A percentile compares a stretch with the other conserved stretches of the same genome.
Conservation (phyloP, 2,888 invertebrate genomes). For the Cotesia congregata region DNA sequence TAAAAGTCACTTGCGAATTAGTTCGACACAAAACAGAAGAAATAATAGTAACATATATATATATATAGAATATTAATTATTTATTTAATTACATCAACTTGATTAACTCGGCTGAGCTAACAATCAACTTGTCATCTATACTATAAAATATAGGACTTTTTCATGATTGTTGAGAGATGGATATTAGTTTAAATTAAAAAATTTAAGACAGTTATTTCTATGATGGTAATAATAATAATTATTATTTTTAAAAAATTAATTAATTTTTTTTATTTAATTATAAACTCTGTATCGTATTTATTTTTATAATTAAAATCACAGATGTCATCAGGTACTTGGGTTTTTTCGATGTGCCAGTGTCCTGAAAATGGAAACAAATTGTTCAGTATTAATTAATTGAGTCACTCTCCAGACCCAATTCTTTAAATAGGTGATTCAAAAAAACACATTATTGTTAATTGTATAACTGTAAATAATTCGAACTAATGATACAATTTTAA, state of each 20-base stretch:
- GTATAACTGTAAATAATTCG: neutral
- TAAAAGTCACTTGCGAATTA: too few species aligned
- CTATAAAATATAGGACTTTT: conserved; percentile 1
- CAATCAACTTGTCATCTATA: neutral
- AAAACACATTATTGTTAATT: neutral
- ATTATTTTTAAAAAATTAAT: conserved; percentile 19
- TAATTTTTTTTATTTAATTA: conserved; percentile 37
- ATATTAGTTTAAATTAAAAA: conserved; percentile 2
- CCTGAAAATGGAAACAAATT: conserved; percentile 60
- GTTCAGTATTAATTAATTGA: conserved; percentile 35
- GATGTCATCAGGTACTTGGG: conserved; percentile 63
- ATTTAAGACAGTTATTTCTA: neutral
- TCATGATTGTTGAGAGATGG: conserved; percentile 1
- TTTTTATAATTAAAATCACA: conserved; percentile 58
- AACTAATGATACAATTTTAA: neutral
- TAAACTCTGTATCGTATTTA: conserved; percentile 31
- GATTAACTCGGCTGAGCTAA: neutral
- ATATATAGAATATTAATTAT: neutral
- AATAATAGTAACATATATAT: neutral
- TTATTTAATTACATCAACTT: neutral
- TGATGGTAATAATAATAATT: neutral
- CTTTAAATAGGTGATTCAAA: neutral
- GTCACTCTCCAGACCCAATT: conserved; percentile 14
- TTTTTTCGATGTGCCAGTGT: conserved; percentile 52
- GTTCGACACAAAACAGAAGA: neutral